These are phyloP conservation scores for Elegia similella DNA, from an alignment of 2,888 invertebrate species.

Conservation along the genomic window DNA sequence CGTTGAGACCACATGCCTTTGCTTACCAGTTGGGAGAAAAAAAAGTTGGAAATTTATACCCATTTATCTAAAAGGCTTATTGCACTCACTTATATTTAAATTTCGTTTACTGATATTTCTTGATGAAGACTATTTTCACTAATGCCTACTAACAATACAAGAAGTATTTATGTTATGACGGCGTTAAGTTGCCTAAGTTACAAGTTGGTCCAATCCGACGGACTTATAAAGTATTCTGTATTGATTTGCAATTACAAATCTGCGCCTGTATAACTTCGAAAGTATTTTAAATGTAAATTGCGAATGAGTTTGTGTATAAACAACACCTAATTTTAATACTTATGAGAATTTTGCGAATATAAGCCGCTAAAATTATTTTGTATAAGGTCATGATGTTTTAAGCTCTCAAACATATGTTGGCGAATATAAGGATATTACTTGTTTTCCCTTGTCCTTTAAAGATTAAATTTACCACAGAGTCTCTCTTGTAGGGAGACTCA, in stretches of 20 bases:
- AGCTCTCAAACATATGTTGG: no score
- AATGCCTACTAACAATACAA: not conserved
- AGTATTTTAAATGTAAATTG: slow-evolving; percentile 51
- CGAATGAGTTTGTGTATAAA: not conserved
- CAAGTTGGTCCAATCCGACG: slow-evolving; percentile 47
- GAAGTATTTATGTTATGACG: slow-evolving; percentile 1
- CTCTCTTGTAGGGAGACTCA: no score
- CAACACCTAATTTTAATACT: not conserved
- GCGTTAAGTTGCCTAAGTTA: slow-evolving; percentile 33
- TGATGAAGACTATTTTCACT: not conserved
- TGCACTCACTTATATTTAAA: no score
- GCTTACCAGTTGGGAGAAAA: no score
- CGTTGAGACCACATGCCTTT: no score
- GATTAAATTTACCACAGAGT: no score
- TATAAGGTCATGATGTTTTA: no score
- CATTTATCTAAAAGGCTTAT: no score
- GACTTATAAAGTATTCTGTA: slow-evolving; percentile 51
- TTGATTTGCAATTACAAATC: slow-evolving; percentile 62
- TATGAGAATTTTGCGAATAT: not conserved
- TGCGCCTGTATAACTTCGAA: slow-evolving; percentile 53
- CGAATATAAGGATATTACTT: no score
- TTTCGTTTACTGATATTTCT: no score
- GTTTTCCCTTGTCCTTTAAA: no score
- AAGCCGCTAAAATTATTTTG: not conserved
- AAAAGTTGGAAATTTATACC: no score